These are phyloP conservation scores for Hesperia comma DNA, from an alignment of 2,888 invertebrate species.

Conservation along the genomic window DNA sequence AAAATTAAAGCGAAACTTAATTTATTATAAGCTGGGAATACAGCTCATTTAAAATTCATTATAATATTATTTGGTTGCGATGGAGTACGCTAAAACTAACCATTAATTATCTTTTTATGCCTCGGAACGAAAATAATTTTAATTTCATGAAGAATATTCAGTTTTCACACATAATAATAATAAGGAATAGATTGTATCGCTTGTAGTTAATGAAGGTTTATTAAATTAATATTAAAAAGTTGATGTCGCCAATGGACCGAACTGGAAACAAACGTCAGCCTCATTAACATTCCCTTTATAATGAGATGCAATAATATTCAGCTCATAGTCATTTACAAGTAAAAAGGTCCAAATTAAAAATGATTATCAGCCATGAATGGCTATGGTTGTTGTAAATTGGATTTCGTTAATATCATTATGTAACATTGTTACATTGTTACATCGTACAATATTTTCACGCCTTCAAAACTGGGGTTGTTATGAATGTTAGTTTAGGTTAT, in stretches of 20 bases:
- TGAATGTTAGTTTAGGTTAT: no score
- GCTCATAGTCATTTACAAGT: conserved; percentile 6
- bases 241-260: neutral
- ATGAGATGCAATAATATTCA: conserved; percentile 3
- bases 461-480: no score
- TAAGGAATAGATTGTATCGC: no score
- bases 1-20: no score
- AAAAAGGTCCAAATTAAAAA: conserved; percentile 3
- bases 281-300: conserved; percentile 6
- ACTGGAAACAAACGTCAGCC: neutral
- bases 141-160: no score
- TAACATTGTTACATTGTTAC: conserved; percentile 5
- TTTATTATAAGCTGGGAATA: no score
- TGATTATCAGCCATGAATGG: neutral
- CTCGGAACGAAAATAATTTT: no score
- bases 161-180: no score
- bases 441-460: neutral
- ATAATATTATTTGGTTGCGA: no score
- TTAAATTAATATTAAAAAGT: neutral
- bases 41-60: no score
- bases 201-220: neutral
- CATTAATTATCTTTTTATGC: no score
- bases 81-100: no score
- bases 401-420: neutral
- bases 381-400: neutral